These are phyloP conservation scores for Tigriopus japonicus DNA, from an alignment of 1,140 invertebrate genomes.

Conservation along the genomic window DNA sequence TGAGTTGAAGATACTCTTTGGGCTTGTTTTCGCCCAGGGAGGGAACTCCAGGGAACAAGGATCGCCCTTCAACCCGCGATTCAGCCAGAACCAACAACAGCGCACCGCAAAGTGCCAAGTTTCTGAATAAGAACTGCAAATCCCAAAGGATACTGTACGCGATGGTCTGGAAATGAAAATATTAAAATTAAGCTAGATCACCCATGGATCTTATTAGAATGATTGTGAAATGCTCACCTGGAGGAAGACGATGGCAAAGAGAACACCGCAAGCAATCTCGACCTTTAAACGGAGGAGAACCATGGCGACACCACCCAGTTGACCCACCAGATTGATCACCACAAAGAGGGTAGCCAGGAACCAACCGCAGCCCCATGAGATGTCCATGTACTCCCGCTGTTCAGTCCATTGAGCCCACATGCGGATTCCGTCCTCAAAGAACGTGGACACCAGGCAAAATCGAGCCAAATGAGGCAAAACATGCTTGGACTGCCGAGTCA, in stretches of 20 bases:
- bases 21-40: conserved; percentile 89
- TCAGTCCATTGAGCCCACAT: conserved; percentile 99
- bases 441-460: conserved; percentile 94
- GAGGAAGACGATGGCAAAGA: conserved; percentile 89
- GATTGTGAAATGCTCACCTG: conserved; percentile 39
- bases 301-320: conserved; percentile 86
- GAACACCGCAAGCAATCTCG: conserved; percentile 74
- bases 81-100: conserved; percentile 85
- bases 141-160: conserved; percentile 98
- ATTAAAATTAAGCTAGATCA: neutral
- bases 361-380: conserved; percentile 91
- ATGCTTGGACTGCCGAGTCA: conserved; percentile 76
- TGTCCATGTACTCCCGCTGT: conserved; percentile 93
- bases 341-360: conserved; percentile 82
- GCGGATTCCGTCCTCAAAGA: conserved; percentile 93
- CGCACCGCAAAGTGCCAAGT: conserved; percentile 87
- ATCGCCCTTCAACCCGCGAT: conserved; percentile 70
- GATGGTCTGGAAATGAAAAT: conserved; percentile 46
- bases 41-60: conserved; percentile 94
- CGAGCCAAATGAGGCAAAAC: conserved; percentile 85
- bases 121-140: conserved; percentile 82
- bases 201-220: neutral
- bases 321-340: conserved; percentile 79
- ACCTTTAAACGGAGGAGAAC: conserved; percentile 81
- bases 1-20: conserved; percentile 88